Evolutionary conservation across 2,888 invertebrate genomes (phyloP).

Genomic region (Agrochola litura): DNA sequence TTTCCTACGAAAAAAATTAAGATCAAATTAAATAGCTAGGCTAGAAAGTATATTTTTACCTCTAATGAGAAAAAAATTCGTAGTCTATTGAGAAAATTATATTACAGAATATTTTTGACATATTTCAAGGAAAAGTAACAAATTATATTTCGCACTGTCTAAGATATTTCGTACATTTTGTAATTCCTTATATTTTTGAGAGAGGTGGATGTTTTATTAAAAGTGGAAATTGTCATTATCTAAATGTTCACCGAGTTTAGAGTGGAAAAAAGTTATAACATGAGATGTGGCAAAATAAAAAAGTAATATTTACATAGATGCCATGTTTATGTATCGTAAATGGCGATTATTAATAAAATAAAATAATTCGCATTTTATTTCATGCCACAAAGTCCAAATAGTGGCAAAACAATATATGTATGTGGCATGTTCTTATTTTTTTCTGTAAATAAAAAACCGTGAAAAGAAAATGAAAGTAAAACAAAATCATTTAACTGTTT

Average conservation of each 20-base stretch:
- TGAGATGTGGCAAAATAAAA: background rate
- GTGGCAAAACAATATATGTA: no score
- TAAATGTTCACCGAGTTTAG: background rate
- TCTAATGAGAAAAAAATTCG: background rate
- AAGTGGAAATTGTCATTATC: background rate
- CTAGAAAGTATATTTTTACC: background rate
- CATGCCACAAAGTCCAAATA: no score
- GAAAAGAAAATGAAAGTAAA: no score
- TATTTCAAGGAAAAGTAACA: constrained; percentile 8
- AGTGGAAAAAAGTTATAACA: background rate
- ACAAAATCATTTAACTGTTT: no score
- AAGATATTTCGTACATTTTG: background rate
- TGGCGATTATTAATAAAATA: background rate
- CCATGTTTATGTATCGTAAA: background rate
- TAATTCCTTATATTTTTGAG: background rate
- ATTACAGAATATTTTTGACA: constrained; percentile 2
- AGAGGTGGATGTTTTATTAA: background rate
- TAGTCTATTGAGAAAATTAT: background rate
- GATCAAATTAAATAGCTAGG: background rate
- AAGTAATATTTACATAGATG: background rate
- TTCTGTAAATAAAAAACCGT: no score
- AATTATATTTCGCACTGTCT: constrained; percentile 4
- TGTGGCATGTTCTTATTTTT: no score
- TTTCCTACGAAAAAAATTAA: background rate
- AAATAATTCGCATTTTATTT: no score